Conservation (phyloP, 2,113 vertebrate species). For the Scomber japonicus region DNA sequence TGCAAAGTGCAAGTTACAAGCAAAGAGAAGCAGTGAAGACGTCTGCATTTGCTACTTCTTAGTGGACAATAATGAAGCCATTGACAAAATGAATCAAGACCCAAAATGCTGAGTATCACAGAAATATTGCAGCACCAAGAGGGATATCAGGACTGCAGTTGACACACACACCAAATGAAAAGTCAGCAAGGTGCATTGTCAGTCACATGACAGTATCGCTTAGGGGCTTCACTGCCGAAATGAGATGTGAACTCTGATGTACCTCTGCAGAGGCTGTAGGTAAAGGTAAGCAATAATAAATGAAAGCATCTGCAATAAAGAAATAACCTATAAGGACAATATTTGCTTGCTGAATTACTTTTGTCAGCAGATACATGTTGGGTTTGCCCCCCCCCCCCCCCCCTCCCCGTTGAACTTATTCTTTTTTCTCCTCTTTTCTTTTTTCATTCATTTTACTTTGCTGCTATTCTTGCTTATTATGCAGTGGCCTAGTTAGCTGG, state of each 20-base stretch:
- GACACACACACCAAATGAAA: slow-evolving; percentile 51
- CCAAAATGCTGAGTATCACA: slow-evolving; percentile 62
- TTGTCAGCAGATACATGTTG: slow-evolving; percentile 73
- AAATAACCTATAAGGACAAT: slow-evolving; percentile 58
- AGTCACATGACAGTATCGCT: slow-evolving; percentile 68
- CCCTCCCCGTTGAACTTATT: slow-evolving; percentile 42
- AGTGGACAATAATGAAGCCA: slow-evolving; percentile 42
- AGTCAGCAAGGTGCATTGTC: slow-evolving; percentile 67
- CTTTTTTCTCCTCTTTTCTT: slow-evolving; percentile 13
- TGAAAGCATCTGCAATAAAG: slow-evolving; percentile 63
- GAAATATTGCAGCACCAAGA: slow-evolving; percentile 58
- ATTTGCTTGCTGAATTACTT: slow-evolving; percentile 74
- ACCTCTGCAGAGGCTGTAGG: slow-evolving; percentile 60
- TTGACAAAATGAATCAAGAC: slow-evolving; percentile 61
- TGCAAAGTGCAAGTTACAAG: background rate
- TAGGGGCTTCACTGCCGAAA: slow-evolving; percentile 45
- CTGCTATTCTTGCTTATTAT: slow-evolving; percentile 81
- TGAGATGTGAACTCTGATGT: slow-evolving; percentile 68
- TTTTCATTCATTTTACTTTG: slow-evolving; percentile 55
- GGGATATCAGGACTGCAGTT: slow-evolving; percentile 50
- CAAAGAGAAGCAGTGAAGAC: slow-evolving; percentile 6
- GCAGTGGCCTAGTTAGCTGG: slow-evolving; percentile 83
- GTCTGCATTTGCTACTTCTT: slow-evolving; percentile 12
- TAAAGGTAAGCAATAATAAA: slow-evolving; percentile 74
- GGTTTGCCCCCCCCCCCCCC: slow-evolving; percentile 37